Conservation (phyloP, 2,113 vertebrate genomes). For the Sturnira hondurensis region DNA sequence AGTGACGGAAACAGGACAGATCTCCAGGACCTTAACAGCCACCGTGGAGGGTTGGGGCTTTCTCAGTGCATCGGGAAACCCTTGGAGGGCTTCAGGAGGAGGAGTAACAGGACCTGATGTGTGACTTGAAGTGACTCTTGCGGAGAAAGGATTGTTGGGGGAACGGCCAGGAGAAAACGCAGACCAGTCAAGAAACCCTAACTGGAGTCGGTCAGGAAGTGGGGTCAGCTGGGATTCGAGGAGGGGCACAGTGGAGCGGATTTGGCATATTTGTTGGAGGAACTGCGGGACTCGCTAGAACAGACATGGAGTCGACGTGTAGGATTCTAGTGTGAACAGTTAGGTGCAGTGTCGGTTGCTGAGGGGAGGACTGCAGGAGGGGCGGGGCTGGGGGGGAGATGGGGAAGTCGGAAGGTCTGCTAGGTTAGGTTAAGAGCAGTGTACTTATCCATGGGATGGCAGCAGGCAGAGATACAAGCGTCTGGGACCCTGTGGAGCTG, state of each 20-base stretch:
- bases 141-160: not conserved
- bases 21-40: rapidly evolving
- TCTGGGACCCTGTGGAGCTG: not conserved
- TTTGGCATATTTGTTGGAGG: not conserved
- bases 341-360: not conserved
- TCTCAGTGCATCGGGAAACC: not conserved
- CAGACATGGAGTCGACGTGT: not conserved
- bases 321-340: not conserved
- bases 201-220: not conserved
- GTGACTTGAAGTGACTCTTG: not conserved
- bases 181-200: not conserved
- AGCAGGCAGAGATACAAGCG: not conserved
- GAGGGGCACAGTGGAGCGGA: not conserved
- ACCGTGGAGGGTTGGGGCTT: not conserved
- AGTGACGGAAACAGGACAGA: not conserved
- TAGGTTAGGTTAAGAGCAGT: not conserved
- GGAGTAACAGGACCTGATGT: not conserved
- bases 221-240: not conserved
- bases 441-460: too few relatives aligned
- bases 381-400: not conserved
- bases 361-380: not conserved
- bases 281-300: not conserved
- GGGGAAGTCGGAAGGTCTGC: not conserved
- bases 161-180: not conserved
- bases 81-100: not conserved